phyloP scores from a whole-genome alignment of 1,140 invertebrate species.

The Drosophila funebris region DNA sequence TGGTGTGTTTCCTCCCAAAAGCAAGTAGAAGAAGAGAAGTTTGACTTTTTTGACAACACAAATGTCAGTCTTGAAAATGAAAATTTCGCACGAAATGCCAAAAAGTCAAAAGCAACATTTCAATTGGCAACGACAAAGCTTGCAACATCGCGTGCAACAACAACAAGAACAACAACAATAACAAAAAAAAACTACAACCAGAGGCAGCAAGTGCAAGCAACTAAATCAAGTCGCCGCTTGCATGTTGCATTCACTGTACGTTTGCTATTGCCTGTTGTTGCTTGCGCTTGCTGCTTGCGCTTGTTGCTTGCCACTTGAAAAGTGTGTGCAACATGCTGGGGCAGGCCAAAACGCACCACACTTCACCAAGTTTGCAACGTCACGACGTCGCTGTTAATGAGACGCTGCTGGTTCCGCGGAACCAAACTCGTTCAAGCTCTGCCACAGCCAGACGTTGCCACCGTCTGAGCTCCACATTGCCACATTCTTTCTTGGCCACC shows the following conservation, averaged over 20 bases:
- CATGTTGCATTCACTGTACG: constrained; percentile 37
- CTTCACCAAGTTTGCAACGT: not conserved
- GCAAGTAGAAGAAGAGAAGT: not conserved
- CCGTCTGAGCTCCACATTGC: constrained; percentile 18
- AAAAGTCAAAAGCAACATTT: constrained; percentile 58
- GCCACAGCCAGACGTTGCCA: constrained; percentile 2
- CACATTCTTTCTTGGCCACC: constrained; percentile 39
- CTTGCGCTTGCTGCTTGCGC: constrained; percentile 37
- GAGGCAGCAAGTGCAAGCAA: constrained; percentile 32
- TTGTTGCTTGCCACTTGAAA: constrained; percentile 58
- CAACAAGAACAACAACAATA: not conserved
- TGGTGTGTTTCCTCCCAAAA: not conserved
- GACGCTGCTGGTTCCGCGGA: constrained; percentile 61
- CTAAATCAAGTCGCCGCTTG: constrained; percentile 33
- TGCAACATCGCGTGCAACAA: constrained; percentile 17
- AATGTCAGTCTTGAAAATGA: constrained; percentile 17
- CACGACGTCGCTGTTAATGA: constrained; percentile 14
- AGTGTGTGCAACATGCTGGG: constrained; percentile 53
- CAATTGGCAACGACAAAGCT: constrained; percentile 60
- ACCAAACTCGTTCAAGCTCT: constrained; percentile 67
- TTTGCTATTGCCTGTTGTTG: constrained; percentile 59
- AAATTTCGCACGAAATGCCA: constrained; percentile 65
- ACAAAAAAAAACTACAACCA: no score
- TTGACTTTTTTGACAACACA: not conserved
- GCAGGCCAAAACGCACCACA: not conserved